Evolutionary conservation across 2,888 invertebrate species (phyloP).

Genomic region (Conomelus anceps): DNA sequence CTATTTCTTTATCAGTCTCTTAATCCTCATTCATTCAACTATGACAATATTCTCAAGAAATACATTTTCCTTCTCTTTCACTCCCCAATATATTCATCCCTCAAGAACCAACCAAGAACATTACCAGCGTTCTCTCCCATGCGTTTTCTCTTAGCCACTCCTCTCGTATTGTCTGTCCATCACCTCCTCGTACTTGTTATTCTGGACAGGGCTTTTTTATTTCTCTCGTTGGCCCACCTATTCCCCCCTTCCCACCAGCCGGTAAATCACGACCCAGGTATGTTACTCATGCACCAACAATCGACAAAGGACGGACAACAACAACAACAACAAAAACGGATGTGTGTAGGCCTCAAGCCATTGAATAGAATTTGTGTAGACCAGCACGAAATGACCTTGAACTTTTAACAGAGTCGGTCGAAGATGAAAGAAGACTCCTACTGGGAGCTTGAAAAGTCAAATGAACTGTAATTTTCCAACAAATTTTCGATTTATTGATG

Average conservation of each 20-base stretch:
- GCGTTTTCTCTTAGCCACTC: not conserved
- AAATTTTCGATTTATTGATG: not conserved
- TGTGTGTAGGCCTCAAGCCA: not conserved
- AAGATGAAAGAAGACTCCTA: not conserved
- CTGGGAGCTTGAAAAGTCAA: not conserved
- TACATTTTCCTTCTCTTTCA: not conserved
- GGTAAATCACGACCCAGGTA: not conserved
- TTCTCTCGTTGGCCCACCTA: not conserved
- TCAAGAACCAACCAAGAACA: not conserved
- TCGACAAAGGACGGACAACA: not conserved
- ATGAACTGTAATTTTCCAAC: not conserved
- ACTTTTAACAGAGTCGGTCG: not conserved
- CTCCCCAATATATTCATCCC: not conserved
- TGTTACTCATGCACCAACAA: not conserved
- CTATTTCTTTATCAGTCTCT: too few relatives aligned
- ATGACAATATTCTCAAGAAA: too few relatives aligned
- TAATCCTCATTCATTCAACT: too few relatives aligned
- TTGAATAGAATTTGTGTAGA: not conserved
- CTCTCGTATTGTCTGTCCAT: too few relatives aligned
- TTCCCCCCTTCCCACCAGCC: not conserved
- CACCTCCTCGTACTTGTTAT: not conserved
- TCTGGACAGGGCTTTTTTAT: not conserved
- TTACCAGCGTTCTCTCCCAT: not conserved
- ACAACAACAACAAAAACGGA: not conserved
- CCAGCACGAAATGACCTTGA: not conserved